Percentiles rank a stretch among this genome's conserved stretches.
Evolutionary conservation across 2,797 vertebrate species (phyloP).

Genomic region (Sebastes melanostomus): DNA sequence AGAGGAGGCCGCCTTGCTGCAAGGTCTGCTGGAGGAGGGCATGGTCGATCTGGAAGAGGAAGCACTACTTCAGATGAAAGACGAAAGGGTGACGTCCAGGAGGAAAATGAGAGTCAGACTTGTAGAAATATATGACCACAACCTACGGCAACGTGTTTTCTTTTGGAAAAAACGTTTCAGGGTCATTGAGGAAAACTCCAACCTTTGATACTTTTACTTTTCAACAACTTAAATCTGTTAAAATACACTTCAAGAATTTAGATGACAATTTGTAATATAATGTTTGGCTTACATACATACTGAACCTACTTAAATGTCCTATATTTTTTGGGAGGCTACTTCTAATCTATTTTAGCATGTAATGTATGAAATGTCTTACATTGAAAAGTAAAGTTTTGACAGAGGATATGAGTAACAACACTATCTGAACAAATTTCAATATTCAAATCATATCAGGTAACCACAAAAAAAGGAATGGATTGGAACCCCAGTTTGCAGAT

Average conservation of each 20-base stretch:
- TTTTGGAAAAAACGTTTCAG: not conserved
- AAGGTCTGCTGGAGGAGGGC: conserved; percentile 93
- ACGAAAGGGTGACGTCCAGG: not conserved
- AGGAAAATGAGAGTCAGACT: not conserved
- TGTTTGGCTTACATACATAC: not conserved
- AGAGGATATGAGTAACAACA: not conserved
- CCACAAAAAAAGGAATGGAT: not conserved
- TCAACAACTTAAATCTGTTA: not conserved
- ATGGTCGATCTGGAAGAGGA: conserved; percentile 88
- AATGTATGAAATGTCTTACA: not conserved
- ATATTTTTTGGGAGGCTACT: not conserved
- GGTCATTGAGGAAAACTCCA: not conserved
- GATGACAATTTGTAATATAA: not conserved
- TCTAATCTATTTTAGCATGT: not conserved
- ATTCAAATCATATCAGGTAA: not conserved
- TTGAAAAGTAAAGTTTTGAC: not conserved
- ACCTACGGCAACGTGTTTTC: not conserved
- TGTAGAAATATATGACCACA: not conserved
- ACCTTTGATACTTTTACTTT: not conserved
- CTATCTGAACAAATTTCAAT: not conserved
- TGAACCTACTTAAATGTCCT: not conserved
- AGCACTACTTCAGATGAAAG: not conserved
- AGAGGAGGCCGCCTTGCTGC: conserved; percentile 90
- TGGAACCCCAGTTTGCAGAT: not conserved
- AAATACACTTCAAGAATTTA: not conserved